Evolutionary conservation across 2,888 invertebrate species (phyloP), one percentile per base, ranked within the genome.

Genomic region (Pemphredon lugubris): DNA sequence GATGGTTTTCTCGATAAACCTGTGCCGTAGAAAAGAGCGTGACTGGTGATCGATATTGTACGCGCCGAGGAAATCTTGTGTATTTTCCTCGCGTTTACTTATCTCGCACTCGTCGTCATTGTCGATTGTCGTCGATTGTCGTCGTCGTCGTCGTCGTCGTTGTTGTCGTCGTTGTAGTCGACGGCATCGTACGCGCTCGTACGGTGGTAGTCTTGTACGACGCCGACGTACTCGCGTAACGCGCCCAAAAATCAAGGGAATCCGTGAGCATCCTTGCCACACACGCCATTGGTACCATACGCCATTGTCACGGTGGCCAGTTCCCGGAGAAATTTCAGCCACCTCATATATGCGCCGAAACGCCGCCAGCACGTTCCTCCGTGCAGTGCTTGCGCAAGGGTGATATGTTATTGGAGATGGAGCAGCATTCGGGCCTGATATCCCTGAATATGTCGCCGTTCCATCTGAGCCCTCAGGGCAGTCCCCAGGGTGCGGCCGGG

Each of bases 371-470:
- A 73, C 75, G 71, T 75, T 73, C 21, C 61, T 78, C 77, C 77
- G 76, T 77, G 74, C 73, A 72, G 66, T 68, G 59, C 13, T 72
- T 66, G 75, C 77, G 73, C 73, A 76, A 78, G 83, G 84, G 86
- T 91, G 92, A 92, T 91, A 94, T 94, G 94, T 93, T 94, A 93
- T 93, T 94, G 92, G 94, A 94, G 91, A 96, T 96, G 96, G 96
- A 96, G 92, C 95, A 95, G 91, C 93, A 93, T 90, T 92, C 93
- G 92, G 94, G 95, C 92, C 93, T 96, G 92, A 94, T 96, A 92
- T 95, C 96, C 91, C 93, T 96, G 88, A 96, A 95, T 92, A 95
- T 96, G 94, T 95, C 96, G 91, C 95, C 96, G 84, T 96, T 96
- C 91, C 94, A 94, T 88, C 91, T 95, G 91, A 95, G 94, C 87